These are phyloP conservation scores for Pantelozetes paolii DNA, from an alignment of 2,888 invertebrate species.

Conservation along the genomic window DNA sequence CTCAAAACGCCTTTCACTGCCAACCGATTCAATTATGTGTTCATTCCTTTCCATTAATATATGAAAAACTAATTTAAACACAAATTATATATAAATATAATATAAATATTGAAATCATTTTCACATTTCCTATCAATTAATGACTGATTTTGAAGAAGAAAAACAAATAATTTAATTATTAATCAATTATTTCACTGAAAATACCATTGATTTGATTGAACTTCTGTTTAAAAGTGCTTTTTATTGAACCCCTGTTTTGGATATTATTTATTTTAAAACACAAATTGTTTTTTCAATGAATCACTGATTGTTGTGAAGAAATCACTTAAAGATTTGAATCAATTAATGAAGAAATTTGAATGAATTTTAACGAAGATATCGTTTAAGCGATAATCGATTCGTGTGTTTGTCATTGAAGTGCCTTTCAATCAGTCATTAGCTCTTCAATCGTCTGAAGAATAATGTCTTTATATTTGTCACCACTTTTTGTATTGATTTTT, in stretches of 20 bases:
- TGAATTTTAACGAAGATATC: background rate
- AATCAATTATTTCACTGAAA: background rate
- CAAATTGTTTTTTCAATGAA: no score
- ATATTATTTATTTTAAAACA: background rate
- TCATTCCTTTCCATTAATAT: conserved; percentile 12
- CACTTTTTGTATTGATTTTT: no score
- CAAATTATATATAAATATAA: no score
- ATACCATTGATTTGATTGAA: no score
- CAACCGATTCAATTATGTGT: conserved; percentile 24
- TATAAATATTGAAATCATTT: no score
- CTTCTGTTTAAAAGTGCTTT: no score
- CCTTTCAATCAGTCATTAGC: background rate
- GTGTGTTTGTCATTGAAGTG: background rate
- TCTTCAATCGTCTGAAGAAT: no score
- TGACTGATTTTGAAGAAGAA: no score
- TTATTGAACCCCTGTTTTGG: no score
- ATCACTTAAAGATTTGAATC: background rate
- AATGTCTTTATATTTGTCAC: no score
- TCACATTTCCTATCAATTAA: no score
- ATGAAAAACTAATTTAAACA: background rate
- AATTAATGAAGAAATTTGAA: background rate
- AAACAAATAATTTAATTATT: background rate
- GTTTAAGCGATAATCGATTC: background rate
- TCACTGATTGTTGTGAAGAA: background rate
- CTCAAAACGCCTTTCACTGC: conserved; percentile 33